Evolutionary conservation across 2,797 vertebrate genomes (phyloP).

Genomic region (Muscicapa striata): DNA sequence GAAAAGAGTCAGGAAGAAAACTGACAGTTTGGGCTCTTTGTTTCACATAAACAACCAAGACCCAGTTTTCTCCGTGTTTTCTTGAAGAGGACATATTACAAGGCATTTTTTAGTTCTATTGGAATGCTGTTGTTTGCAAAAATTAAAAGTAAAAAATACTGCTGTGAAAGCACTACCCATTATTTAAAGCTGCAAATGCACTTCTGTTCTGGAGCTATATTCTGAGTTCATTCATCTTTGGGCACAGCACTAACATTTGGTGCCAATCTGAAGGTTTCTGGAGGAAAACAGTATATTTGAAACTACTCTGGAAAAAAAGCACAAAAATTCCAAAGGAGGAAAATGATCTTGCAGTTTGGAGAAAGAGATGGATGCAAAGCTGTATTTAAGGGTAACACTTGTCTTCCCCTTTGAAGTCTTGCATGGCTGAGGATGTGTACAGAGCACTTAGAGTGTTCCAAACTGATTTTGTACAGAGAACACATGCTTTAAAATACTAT

Average conservation of each 20-base stretch:
- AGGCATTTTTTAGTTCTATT: not conserved
- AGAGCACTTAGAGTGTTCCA: not conserved
- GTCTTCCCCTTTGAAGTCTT: not conserved
- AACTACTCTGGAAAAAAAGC: not conserved
- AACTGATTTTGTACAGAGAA: not conserved
- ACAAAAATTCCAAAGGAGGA: not conserved
- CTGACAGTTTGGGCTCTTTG: not conserved
- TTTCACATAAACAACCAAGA: not conserved
- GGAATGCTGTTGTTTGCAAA: not conserved
- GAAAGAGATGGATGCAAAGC: not conserved
- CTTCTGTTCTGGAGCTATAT: not conserved
- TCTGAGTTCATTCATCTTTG: not conserved
- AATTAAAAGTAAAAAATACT: not conserved
- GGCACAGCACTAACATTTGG: not conserved
- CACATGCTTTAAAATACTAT: not conserved
- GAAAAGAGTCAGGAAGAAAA: not conserved
- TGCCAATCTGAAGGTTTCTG: not conserved
- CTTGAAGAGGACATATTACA: not conserved
- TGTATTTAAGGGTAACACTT: not conserved
- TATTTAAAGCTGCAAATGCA: not conserved
- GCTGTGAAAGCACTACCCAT: not conserved
- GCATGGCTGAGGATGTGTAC: not conserved
- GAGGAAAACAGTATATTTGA: not conserved
- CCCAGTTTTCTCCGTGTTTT: not conserved
- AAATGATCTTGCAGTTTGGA: not conserved